A percentile compares a stretch with the other conserved stretches of the same genome.
Evolutionary conservation across 2,888 invertebrate species (phyloP).

Genomic region (Linhomoeus sp.): DNA sequence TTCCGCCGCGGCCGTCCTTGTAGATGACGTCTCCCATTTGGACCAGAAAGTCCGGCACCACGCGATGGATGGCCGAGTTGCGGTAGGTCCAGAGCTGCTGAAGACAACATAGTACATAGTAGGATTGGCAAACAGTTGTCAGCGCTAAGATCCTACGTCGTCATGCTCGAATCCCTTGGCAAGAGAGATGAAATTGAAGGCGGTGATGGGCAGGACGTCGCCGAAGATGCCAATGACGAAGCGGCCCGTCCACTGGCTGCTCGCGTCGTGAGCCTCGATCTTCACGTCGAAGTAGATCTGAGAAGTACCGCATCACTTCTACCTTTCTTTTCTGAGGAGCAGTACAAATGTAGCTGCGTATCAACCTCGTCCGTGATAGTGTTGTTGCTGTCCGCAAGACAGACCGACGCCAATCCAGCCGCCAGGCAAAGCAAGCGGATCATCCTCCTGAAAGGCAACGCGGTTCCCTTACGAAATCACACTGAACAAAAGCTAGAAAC

Average conservation of each 20-base stretch:
- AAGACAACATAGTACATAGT: background rate
- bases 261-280: background rate
- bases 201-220: conserved; percentile 3
- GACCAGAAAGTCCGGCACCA: conserved; percentile 30
- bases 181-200: conserved; percentile 4
- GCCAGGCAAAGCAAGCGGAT: no score
- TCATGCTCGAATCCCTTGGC: conserved; percentile 3
- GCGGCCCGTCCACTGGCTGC: background rate
- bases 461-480: no score
- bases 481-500: no score
- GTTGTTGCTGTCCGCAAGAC: conserved; percentile 2
- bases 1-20: conserved; percentile 30
- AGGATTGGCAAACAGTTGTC: no score
- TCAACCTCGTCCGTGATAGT: conserved; percentile 1
- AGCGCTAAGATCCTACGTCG: background rate
- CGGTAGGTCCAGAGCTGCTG: conserved; percentile 22
- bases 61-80: conserved; percentile 25
- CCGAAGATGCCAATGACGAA: conserved; percentile 5
- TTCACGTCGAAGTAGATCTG: conserved; percentile 2
- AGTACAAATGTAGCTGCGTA: no score
- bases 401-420: no score
- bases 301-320: no score
- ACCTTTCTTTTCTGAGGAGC: no score
- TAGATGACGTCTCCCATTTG: conserved; percentile 31
- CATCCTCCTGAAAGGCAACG: no score